These are phyloP conservation scores for Pantala flavescens DNA, from an alignment of 1,140 invertebrate genomes.

Conservation along the genomic window DNA sequence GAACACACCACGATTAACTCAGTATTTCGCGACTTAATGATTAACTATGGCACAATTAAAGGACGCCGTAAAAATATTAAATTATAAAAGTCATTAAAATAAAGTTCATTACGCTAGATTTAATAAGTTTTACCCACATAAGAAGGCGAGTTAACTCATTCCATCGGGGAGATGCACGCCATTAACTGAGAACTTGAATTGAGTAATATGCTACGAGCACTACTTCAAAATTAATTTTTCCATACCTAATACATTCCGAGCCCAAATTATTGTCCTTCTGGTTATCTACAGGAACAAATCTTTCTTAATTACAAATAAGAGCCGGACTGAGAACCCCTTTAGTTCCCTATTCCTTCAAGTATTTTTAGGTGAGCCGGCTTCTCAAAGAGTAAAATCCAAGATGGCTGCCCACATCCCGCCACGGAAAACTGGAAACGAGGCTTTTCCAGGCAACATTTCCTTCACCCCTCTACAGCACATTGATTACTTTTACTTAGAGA, in stretches of 20 bases:
- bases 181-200: constrained; percentile 8
- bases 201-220: constrained; percentile 21
- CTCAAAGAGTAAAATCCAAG: constrained; percentile 34
- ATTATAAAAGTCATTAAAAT: no score
- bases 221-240: constrained; percentile 30
- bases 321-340: not conserved
- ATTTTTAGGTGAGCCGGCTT: constrained; percentile 32
- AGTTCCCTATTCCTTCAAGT: constrained; percentile 16
- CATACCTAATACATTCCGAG: constrained; percentile 35
- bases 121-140: no score
- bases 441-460: constrained; percentile 21
- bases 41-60: no score
- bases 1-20: no score
- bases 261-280: constrained; percentile 24
- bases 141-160: not conserved
- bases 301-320: constrained; percentile 8
- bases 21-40: no score
- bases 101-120: no score
- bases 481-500: constrained; percentile 7
- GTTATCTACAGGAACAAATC: constrained; percentile 12
- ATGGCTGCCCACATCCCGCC: constrained; percentile 37
- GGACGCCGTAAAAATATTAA: no score
- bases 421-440: constrained; percentile 33
- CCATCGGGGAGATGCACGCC: not conserved
- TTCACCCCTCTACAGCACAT: constrained; percentile 7